Evolutionary conservation across 2,113 vertebrate genomes (phyloP).

Genomic region (Melanostigma gelatinosum): DNA sequence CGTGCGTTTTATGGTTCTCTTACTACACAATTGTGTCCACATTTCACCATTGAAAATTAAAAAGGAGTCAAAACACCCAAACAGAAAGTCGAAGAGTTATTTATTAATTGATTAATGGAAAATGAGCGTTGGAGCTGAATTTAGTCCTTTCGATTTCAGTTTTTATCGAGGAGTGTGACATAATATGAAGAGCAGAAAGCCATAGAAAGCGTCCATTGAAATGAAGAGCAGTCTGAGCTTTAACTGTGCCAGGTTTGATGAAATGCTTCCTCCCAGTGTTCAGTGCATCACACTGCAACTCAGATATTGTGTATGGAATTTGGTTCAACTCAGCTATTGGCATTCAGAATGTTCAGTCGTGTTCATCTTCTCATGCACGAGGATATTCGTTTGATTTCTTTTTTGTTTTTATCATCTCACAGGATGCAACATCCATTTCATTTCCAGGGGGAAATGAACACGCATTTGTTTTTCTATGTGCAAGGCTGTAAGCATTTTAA

Average conservation of each 20-base stretch:
- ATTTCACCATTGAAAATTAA: neutral
- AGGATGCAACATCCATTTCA: neutral
- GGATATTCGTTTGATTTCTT: neutral
- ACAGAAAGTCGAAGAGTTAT: neutral
- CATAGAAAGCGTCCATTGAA: too few species aligned
- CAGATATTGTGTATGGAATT: neutral
- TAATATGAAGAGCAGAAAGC: neutral
- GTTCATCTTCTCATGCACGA: neutral
- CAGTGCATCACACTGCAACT: slow-evolving; percentile 28
- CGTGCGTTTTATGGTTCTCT: slow-evolving; percentile 12
- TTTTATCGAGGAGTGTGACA: neutral
- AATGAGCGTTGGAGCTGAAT: neutral
- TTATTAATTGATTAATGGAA: neutral
- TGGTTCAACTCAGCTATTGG: neutral
- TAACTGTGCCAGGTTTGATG: slow-evolving; percentile 21
- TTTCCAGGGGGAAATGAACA: neutral
- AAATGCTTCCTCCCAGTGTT: slow-evolving; percentile 65
- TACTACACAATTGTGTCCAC: neutral
- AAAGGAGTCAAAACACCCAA: neutral
- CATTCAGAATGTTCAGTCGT: neutral
- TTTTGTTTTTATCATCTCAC: neutral
- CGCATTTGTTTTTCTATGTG: too few species aligned
- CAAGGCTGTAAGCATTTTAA: too few species aligned
- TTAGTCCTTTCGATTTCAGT: neutral
- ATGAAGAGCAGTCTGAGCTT: neutral